These are phyloP conservation scores for rat (Rattus norvegicus) DNA, from an alignment of 2,113 vertebrate species.

Conservation along the genomic window GRCr8 NC_086019.1:9821001-9821500, in stretches of 20 bases:
- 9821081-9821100: no score
- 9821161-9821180: no score
- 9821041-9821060: no score
- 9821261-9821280: not conserved
- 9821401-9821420: not conserved
- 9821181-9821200: no score
- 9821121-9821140: no score
- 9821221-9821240: not conserved
- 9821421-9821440: not conserved
- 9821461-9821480: no score
- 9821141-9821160: no score
- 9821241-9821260: not conserved
- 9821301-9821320: not conserved
- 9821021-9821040: no score
- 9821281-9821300: not conserved
- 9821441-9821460: not conserved
- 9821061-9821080: no score
- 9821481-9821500: not conserved
- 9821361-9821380: not conserved
- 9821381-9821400: not conserved
- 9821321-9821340: constrained; percentile 15
- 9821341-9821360: not conserved
- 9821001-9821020: no score
- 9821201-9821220: no score
- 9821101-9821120: no score